Base-by-base conservation (phyloP, 2,888 invertebrate species). In the Lepidochrysops patricia region DNA sequence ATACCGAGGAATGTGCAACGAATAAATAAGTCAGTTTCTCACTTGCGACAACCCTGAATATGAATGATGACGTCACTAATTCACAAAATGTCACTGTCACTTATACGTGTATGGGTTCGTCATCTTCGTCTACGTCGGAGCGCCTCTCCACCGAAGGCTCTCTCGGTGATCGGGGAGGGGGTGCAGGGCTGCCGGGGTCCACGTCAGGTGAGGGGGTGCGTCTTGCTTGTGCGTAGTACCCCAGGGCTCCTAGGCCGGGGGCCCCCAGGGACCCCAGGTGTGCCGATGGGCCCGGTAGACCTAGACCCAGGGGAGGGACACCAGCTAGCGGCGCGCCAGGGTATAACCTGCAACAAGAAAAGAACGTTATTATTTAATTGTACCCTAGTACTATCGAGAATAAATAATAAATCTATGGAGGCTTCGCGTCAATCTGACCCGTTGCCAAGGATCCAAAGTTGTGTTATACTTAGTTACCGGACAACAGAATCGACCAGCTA, bases 281-380 rank as follows among this genome's bases (percentile, higher is more conserved):
- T 32, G 93, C 92, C 60, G 93, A 93, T 2, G 94, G 93, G 5
- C 93, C 93, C 3, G 93, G 92, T 60, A 93, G 82, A 52, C 93
- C 93, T 69, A 92, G 84, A 23, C 91, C 90, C 26, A 91, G 75
- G 19, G 85, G 91, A 66, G 76, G 91, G 64, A 84, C 91, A 72
- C 84, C 89, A 54, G 73, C 91, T 67, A 92, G 86, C 77, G 92
- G 91, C 57, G 91, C 90, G 2, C 91, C 91, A 57, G 89, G 93
- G 76, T 80, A 91, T 85, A 84, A 91, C 89, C 86, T 92, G 50
- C 19, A 52, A 59, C 50, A 52, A 52, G 13, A 19, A 23, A 43
- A 43, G 19, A 9, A 15, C 7, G 7, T 23, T 3, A 6, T 12
- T 12, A 13, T n/a, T n/a, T n/a, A n/a, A n/a, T n/a, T n/a, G n/a